Base-by-base conservation (phyloP, 2,797 vertebrate genomes). In the Poecilia gillii region DNA sequence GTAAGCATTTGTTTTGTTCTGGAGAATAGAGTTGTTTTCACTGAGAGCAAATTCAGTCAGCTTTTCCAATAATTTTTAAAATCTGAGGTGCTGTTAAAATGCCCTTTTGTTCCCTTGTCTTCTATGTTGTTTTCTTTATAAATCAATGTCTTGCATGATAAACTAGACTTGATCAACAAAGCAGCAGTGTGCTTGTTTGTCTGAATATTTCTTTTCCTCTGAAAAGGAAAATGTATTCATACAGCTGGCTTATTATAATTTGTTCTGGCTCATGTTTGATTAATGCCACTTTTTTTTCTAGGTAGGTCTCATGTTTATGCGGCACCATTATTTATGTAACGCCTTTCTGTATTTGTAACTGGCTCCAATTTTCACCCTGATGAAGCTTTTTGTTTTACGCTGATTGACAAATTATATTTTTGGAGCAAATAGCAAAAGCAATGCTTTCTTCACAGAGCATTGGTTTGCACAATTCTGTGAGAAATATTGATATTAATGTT, bases 261-360 rank as follows among this genome's bases (percentile, higher is more conserved):
- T 93, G 90, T 90, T 92, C 85, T 71, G 72, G 89, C 88, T 93
- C 92, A 92, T 93, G 92, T 93, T 93, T 94, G 88, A 92, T 93
- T 93, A 93, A 93, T 92, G 89, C 80, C 88, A 89, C 75, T 93
- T 93, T 86, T 74, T 74, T 88, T 92, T 78, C 81, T 79, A 81
- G 88, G 91, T 89, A 81, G 87, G 82, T 80, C 91, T 90, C 88
- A 89, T 93, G 89, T 89, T 91, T 92, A 93, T 94, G 87, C 87
- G 72, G 82, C 76, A 84, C 76, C 80, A 80, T 91, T 92, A 92
- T 93, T 92, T 93, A 93, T 88, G 87, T 88, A 90, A 88, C 87
- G 89, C 88, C 88, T 91, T 90, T 85, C 75, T 84, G 83, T 91
- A 87, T 92, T 93, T 92, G 88, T 89, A 91, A 90, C 89, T 86